A percentile compares a stretch with the other conserved stretches of the same genome.
phyloP scores from a whole-genome alignment of 1,140 invertebrate genomes.

The Drosophila guanche region DNA sequence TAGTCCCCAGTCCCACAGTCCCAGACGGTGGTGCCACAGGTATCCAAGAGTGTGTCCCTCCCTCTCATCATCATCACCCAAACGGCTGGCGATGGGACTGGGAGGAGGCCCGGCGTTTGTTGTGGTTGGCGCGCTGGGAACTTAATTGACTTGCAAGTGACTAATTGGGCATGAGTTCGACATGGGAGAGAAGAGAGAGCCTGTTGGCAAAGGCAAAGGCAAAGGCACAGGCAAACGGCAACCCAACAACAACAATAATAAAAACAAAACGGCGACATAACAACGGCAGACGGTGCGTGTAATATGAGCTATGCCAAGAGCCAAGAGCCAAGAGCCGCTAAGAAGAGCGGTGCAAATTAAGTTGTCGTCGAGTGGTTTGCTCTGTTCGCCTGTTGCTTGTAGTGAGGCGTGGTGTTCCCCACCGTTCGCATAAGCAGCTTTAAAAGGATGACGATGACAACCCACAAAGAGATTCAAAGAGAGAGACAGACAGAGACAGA shows the following conservation, averaged over 20 bases:
- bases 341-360: slow-evolving; percentile 62
- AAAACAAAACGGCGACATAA: too few relatives aligned
- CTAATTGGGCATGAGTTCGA: slow-evolving; percentile 81
- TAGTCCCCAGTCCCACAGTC: slow-evolving; percentile 6
- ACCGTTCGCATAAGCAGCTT: slow-evolving; percentile 59
- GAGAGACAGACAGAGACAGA: slow-evolving; percentile 26
- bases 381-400: slow-evolving; percentile 13
- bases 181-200: slow-evolving; percentile 21
- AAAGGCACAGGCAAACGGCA: not conserved
- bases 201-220: not conserved
- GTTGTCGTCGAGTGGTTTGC: slow-evolving; percentile 44
- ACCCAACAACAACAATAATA: too few relatives aligned
- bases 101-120: slow-evolving; percentile 50
- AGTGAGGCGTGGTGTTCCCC: slow-evolving; percentile 41
- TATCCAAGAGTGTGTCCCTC: slow-evolving; percentile 47
- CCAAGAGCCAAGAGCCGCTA: slow-evolving; percentile 3
- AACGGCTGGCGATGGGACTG: slow-evolving; percentile 24
- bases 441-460: slow-evolving; percentile 69
- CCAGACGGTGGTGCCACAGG: slow-evolving; percentile 60
- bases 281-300: slow-evolving; percentile 60
- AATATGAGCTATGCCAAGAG: slow-evolving; percentile 65
- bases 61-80: slow-evolving; percentile 40
- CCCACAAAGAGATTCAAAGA: slow-evolving; percentile 13
- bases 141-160: slow-evolving; percentile 81
- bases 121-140: slow-evolving; percentile 67